phyloP scores from a whole-genome alignment of 2,113 vertebrate species.

The Tor tambroides region DNA sequence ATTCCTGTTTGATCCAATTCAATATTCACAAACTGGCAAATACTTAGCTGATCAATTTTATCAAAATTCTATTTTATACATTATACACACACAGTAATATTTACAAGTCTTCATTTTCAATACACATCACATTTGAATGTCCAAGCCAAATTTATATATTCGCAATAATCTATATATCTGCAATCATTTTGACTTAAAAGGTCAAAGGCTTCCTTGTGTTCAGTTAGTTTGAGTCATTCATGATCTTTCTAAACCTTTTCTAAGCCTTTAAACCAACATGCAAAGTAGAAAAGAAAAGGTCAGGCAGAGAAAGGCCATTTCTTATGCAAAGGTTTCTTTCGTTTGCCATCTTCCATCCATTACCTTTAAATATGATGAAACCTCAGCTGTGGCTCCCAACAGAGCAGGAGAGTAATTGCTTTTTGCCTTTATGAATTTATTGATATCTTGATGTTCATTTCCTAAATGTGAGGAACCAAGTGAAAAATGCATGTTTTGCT shows the following conservation, averaged over 20 bases:
- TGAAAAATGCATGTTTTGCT: neutral
- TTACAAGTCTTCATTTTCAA: too few species aligned
- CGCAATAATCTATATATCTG: neutral
- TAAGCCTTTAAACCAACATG: neutral
- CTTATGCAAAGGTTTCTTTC: neutral
- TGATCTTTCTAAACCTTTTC: neutral
- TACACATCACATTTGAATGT: neutral
- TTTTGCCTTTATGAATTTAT: neutral
- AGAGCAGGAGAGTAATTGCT: neutral
- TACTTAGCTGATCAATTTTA: neutral
- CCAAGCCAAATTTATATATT: neutral
- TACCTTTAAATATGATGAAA: neutral
- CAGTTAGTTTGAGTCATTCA: neutral
- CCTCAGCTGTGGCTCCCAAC: neutral
- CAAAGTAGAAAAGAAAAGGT: constrained; percentile 25
- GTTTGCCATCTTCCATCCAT: neutral
- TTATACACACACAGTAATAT: neutral
- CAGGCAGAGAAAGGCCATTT: neutral
- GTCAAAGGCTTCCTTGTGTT: neutral
- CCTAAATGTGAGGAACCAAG: neutral
- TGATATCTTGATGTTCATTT: neutral
- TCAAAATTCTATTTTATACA: neutral
- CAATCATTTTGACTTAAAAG: neutral
- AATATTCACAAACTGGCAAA: neutral
- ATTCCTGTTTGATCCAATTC: neutral